phyloP scores from a whole-genome alignment of 2,113 vertebrate species.

The Tragelaphus scriptus region DNA sequence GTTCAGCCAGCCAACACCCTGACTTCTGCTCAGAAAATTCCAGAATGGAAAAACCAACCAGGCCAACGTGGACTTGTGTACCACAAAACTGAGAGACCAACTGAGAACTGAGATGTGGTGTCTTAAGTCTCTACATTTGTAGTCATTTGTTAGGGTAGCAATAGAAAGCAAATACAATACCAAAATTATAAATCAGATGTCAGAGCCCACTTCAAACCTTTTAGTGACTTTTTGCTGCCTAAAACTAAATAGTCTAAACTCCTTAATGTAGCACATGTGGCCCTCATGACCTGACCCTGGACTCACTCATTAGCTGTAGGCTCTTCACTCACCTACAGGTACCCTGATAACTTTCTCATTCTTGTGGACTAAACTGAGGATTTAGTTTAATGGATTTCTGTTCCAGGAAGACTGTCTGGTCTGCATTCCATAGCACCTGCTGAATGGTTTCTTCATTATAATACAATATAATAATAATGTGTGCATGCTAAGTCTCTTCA shows the following conservation, averaged over 20 bases:
- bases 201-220: not conserved
- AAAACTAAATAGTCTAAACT: not conserved
- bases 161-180: not conserved
- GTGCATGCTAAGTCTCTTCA: not conserved
- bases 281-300: not conserved
- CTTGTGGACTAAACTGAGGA: not conserved
- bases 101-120: not conserved
- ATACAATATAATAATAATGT: not conserved
- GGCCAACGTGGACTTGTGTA: not conserved
- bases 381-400: not conserved
- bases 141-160: not conserved
- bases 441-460: not conserved
- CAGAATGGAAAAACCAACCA: not conserved
- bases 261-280: rapidly evolving
- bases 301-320: not conserved
- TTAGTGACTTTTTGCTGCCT: not conserved
- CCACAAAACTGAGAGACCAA: not conserved
- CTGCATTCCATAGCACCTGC: not conserved
- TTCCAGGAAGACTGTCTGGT: not conserved
- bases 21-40: not conserved
- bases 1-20: not conserved
- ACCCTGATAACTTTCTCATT: not conserved
- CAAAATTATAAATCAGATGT: not conserved
- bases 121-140: not conserved
- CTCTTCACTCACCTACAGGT: too few relatives aligned